Evolutionary conservation across 37 sponge, comb jelly and placozoan genomes (phyloP).

Genomic region (Diacarnus erythraeanus): DNA sequence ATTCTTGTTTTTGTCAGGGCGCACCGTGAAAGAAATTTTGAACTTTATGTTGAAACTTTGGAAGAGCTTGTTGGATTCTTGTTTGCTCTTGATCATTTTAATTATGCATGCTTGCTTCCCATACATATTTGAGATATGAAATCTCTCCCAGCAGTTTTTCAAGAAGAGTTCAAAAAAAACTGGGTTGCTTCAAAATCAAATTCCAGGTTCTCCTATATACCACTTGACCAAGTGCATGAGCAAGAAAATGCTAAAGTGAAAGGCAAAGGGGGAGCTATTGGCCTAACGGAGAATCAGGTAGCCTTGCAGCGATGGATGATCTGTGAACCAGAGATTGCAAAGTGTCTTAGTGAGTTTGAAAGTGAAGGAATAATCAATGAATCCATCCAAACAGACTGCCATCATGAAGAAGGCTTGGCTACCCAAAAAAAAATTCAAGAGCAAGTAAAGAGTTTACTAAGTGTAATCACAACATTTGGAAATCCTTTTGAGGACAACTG

Average conservation of each 20-base stretch:
- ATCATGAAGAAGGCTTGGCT: background rate
- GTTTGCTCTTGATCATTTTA: background rate
- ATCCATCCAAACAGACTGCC: background rate
- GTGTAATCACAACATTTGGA: background rate
- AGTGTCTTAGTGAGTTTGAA: background rate
- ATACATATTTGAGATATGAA: too few relatives aligned
- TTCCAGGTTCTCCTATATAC: background rate
- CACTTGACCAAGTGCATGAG: conserved; percentile 1
- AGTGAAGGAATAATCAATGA: background rate
- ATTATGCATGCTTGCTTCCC: background rate
- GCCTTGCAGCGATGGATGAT: background rate
- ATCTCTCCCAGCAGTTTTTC: too few relatives aligned
- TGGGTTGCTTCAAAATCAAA: background rate
- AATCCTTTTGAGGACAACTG: background rate
- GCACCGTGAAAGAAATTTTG: background rate
- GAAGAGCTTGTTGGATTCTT: background rate
- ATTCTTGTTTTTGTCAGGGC: background rate
- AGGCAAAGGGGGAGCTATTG: background rate
- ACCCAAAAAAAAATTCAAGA: background rate
- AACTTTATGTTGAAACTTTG: background rate
- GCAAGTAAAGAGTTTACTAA: background rate
- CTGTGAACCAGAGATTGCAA: background rate
- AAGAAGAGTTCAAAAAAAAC: background rate
- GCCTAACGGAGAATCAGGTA: background rate
- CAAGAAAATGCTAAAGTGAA: background rate